Conservation (phyloP, 2,113 vertebrate species). For the Scopus umbretta region DNA sequence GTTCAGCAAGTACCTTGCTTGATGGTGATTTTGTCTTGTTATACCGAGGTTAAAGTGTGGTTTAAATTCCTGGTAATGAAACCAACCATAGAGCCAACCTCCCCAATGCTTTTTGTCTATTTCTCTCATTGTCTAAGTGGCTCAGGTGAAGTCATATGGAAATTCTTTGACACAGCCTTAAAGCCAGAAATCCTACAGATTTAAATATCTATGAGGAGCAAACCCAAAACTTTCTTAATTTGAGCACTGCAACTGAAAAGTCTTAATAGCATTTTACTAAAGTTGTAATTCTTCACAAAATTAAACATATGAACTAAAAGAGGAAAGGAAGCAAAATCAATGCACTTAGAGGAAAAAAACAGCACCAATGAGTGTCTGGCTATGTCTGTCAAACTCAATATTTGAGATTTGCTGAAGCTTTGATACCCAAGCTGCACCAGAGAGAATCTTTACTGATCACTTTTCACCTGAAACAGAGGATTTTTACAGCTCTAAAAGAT, state of each 20-base stretch:
- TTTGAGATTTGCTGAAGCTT: neutral
- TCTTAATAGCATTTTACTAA: neutral
- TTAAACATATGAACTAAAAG: neutral
- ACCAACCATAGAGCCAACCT: neutral
- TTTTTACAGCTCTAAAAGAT: neutral
- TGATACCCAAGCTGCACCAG: neutral
- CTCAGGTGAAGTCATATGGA: neutral
- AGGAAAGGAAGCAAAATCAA: neutral
- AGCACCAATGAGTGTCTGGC: neutral
- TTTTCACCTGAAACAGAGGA: neutral
- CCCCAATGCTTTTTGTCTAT: neutral
- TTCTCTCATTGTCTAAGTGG: neutral
- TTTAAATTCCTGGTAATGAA: neutral
- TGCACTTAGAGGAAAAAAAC: neutral
- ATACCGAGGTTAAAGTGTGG: neutral
- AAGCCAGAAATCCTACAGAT: neutral
- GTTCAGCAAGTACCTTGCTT: neutral
- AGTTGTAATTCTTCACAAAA: neutral
- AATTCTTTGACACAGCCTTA: neutral
- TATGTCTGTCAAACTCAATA: neutral
- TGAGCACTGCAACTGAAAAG: neutral
- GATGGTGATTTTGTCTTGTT: neutral
- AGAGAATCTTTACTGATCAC: neutral
- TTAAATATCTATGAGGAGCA: neutral
- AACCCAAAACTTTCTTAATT: neutral